Evolutionary conservation across 2,888 invertebrate genomes (phyloP), one percentile per base, ranked within the genome.

Genomic region (Sclerodermus sp.): DNA sequence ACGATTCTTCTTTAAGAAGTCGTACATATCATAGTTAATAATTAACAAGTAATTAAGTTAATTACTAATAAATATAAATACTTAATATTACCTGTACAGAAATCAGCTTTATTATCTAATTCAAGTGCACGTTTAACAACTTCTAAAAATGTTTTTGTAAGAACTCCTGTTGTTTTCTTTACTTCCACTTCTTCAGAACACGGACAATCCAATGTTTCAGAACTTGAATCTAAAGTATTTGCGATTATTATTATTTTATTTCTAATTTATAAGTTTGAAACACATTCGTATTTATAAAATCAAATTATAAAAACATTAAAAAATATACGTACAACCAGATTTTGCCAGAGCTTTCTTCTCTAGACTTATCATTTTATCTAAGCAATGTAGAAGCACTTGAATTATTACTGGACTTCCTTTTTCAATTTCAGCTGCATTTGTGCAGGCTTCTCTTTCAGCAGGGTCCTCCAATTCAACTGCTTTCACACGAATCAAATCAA

Each of bases 311-410:
- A 23, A 8, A 8, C 23, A 23, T 5, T 23, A 23, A 23, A 23
- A 5, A 8, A 23, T 5, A 23, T 3, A 5, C 8, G 23, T 8
- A 23, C 3, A 23, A 3, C 23, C 23, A 8, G 23, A 23, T 23
- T 23, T 23, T 23, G 23, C 23, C 23, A 23, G 8, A 8, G 23
- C 38, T 36, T 50, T 46, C 1, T 53, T 43, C 15, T 57, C 52
- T 13, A 51, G 39, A 42, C 54, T 50, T 1, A 64, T 37, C 40
- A 65, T 47, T 31, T 53, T 58, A 10, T 47, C 46, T 0, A 66
- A 40, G n/a, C 58, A 53, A 9, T 53, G 42, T 3, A 60, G 46
- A 14, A 66, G 36, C 17, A 50, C 30, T 17, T 50, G 38, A 1
- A 45, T 51, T 1, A 60, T 43, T 3, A 31, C 13, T 14, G 49